Evolutionary conservation across 2,113 vertebrate genomes (phyloP), one percentile per base, ranked within the genome.

Genomic region (Rousettus leschenaultii): DNA sequence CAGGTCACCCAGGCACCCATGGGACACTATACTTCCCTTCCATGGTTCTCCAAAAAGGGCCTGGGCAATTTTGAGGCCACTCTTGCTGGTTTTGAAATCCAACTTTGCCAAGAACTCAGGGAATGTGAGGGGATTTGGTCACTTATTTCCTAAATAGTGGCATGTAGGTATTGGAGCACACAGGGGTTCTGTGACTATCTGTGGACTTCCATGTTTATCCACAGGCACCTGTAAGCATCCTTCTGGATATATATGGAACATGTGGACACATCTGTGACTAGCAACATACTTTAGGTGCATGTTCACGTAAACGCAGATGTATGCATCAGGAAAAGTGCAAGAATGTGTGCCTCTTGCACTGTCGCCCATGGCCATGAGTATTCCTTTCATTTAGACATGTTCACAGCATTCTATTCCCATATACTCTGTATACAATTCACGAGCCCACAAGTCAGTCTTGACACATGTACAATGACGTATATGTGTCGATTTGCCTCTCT

Each of bases 361-460:
- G 63, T 5, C 18, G 15, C 21, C 51, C 2, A 15, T 3, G 12
- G 61, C 28, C 82, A 16, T 0, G 26, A 57, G 30, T 13, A 15
- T 3, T 33, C 30, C 48, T 53, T 68, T 24, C 1, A 0, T 51
- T 48, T n/a, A 53, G 30, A 48, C 0, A 5, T 0, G 22, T 28
- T 79, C 77, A 22, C 19, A 40, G 30, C 10, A 6, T 43, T 24
- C 61, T 57, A 4, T 51, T 78, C 65, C 84, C 70, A 24, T 30
- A 18, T 14, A 10, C 16, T 43, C 75, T 21, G 21, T 21, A 24
- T 4, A 9, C 38, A 65, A 15, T 45, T 70, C 12, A 6, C 48
- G 15, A 89, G 92, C 61, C 77, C 63, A 38, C 55, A 71, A 65
- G 53, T 55, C 63, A 51, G 7, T 22, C 15, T 19, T 26, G 7